phyloP scores from a whole-genome alignment of 2,113 vertebrate genomes.

The Cercopithecus mona region DNA sequence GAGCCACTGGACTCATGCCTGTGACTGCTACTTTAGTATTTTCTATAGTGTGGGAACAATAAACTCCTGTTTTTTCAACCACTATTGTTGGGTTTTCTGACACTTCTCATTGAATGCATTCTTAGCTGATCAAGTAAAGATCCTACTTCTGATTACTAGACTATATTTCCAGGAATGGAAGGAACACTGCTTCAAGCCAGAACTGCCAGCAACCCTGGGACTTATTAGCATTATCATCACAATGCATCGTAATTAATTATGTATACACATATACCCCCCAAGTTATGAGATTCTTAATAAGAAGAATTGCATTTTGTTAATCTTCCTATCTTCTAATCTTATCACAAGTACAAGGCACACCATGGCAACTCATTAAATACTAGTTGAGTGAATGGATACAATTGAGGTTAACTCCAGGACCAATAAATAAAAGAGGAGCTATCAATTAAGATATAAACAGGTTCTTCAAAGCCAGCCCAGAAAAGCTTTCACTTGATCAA shows the following conservation, averaged over 20 bases:
- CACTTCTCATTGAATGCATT: not conserved
- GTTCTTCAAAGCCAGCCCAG: not conserved
- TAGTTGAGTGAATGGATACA: not conserved
- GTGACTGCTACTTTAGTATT: not conserved
- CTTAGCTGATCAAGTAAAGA: not conserved
- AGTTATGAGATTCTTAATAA: not conserved
- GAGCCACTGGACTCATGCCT: not conserved
- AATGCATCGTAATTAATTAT: not conserved
- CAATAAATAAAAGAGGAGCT: not conserved
- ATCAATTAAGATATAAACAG: not conserved
- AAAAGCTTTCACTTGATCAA: not conserved
- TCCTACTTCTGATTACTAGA: not conserved
- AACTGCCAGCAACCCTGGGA: not conserved
- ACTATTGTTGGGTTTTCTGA: not conserved
- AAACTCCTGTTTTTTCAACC: not conserved
- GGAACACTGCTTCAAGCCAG: not conserved
- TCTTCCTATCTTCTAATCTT: not conserved
- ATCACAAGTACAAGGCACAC: not conserved
- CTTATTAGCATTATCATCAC: constrained; percentile 1
- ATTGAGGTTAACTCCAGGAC: not conserved
- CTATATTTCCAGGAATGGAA: not conserved
- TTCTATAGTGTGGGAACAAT: not conserved
- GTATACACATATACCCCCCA: not conserved
- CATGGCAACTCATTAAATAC: not conserved
- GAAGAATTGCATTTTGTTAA: not conserved